Conservation (phyloP, 30 jellyfish, hydroid and myxozoan genomes). For the Turritopsis dohrnii region DNA sequence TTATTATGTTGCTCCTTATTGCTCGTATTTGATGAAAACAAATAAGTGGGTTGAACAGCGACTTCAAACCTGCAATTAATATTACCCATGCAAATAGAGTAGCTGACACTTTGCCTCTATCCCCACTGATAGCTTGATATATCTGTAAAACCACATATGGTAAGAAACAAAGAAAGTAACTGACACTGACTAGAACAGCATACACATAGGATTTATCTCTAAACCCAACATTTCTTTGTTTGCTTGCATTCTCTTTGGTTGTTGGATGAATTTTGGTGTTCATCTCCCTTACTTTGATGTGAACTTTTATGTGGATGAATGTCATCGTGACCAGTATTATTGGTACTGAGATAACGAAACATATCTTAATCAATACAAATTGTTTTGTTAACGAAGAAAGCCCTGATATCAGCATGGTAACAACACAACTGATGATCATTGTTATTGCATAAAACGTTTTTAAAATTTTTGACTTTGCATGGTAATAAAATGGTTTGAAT, state of each 20-base stretch:
- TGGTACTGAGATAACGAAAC: neutral
- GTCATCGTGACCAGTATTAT: neutral
- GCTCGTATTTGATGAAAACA: neutral
- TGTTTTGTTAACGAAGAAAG: neutral
- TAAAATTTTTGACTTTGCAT: neutral
- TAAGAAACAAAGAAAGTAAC: neutral
- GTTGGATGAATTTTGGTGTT: neutral
- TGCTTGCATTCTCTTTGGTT: neutral
- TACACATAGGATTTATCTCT: neutral
- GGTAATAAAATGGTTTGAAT: slow-evolving; percentile 4
- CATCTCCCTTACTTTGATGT: neutral
- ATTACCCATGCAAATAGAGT: neutral
- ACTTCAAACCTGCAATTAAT: neutral
- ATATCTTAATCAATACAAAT: neutral
- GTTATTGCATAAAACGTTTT: neutral
- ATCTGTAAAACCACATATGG: neutral
- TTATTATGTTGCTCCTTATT: neutral
- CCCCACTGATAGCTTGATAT: neutral
- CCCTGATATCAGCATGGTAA: neutral
- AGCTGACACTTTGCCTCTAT: neutral
- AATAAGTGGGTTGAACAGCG: neutral
- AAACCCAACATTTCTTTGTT: neutral
- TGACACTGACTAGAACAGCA: neutral
- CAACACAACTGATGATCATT: neutral
- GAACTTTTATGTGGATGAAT: neutral